Conservation (phyloP, 23 tunicate species). For the Halocynthia roretzi region DNA sequence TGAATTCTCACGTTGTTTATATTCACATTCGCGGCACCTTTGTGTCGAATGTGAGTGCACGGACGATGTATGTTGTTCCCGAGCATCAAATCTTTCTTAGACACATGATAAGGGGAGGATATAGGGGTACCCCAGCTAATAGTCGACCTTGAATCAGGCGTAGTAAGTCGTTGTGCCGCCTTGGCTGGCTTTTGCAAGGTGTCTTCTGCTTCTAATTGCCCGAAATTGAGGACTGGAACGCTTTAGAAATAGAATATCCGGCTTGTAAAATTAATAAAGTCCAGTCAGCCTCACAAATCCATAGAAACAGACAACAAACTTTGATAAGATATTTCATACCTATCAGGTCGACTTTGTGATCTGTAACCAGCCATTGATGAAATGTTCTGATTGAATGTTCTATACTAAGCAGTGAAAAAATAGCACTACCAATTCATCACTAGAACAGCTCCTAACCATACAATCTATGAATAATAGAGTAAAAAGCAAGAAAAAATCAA, state of each 20-base stretch:
- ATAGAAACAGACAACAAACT: neutral
- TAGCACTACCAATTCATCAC: too few species aligned
- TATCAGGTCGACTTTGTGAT: slow-evolving; percentile 11
- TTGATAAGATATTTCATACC: neutral
- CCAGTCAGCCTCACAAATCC: neutral
- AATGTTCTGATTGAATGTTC: neutral
- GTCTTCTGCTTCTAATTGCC: slow-evolving; percentile 5
- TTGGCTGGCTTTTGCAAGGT: slow-evolving; percentile 12
- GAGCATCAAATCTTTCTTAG: slow-evolving; percentile 35
- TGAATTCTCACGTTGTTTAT: slow-evolving; percentile 27
- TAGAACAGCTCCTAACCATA: too few species aligned
- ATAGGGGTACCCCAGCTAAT: slow-evolving; percentile 85
- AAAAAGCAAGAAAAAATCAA: too few species aligned
- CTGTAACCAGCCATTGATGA: slow-evolving; percentile 13
- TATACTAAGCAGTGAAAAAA: neutral
- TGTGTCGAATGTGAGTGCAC: slow-evolving; percentile 62
- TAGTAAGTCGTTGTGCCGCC: neutral
- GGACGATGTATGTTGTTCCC: slow-evolving; percentile 79
- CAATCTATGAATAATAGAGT: too few species aligned
- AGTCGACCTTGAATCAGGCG: slow-evolving; percentile 54
- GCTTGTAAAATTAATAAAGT: neutral
- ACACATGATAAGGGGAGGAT: slow-evolving; percentile 52
- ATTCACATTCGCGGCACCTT: neutral
- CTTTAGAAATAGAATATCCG: neutral
- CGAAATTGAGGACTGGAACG: slow-evolving; percentile 15